These are phyloP conservation scores for Montifringilla adamsi DNA, from an alignment of 2,113 vertebrate species.

Conservation along the genomic window DNA sequence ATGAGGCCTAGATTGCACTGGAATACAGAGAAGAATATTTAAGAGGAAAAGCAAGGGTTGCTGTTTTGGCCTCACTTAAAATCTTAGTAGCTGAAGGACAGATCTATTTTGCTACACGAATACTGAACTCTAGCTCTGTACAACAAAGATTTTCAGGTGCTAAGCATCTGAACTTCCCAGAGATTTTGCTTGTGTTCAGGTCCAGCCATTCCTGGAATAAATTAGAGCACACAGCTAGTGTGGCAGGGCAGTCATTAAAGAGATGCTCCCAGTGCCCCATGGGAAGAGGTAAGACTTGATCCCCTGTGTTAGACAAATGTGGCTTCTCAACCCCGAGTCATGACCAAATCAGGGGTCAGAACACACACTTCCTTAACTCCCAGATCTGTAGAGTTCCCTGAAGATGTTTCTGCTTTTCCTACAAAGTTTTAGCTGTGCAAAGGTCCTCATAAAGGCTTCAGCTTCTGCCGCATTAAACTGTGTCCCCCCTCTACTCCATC, in stretches of 20 bases:
- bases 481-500: accelerated
- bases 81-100: background rate
- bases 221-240: background rate
- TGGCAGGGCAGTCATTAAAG: background rate
- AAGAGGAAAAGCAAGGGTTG: background rate
- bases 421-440: background rate
- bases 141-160: background rate
- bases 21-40: background rate
- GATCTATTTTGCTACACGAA: background rate
- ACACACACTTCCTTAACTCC: background rate
- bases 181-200: background rate
- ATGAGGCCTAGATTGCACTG: background rate
- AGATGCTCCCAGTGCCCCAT: background rate
- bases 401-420: background rate
- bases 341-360: background rate
- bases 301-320: background rate
- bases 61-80: background rate
- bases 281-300: background rate
- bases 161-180: background rate
- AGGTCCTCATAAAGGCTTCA: background rate
- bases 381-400: background rate
- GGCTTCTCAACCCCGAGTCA: background rate
- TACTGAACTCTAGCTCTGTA: background rate
- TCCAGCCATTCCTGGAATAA: background rate
- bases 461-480: background rate